phyloP scores from a whole-genome alignment of 2,113 vertebrate species.

The Chroicocephalus ridibundus region DNA sequence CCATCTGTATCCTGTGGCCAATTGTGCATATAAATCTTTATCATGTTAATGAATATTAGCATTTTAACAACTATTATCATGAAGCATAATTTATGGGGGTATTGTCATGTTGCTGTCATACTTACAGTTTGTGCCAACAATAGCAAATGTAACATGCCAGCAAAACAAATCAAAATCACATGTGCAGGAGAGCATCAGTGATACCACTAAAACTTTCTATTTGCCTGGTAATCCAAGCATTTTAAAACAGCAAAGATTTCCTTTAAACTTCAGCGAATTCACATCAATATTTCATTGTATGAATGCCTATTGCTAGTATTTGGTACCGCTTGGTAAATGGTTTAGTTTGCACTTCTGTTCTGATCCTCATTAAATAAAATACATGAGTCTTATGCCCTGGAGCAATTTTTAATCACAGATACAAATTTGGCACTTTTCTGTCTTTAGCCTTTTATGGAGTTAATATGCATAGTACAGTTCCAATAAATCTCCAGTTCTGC shows the following conservation, averaged over 20 bases:
- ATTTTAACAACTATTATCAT: constrained; percentile 3
- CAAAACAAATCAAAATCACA: neutral
- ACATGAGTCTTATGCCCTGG: neutral
- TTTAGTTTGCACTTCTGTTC: neutral
- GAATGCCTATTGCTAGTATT: neutral
- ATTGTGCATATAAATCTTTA: neutral
- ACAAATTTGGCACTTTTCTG: neutral
- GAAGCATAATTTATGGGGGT: neutral
- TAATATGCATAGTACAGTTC: neutral
- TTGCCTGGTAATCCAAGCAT: neutral
- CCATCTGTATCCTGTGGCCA: neutral
- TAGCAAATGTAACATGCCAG: neutral
- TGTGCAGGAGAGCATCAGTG: neutral
- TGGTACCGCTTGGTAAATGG: neutral
- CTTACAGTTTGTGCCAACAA: neutral
- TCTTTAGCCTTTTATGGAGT: neutral
- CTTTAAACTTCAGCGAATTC: neutral
- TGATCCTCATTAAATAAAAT: neutral
- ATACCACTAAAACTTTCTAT: neutral
- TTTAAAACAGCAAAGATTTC: neutral
- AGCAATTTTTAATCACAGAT: neutral
- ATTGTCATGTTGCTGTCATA: neutral
- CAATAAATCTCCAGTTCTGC: neutral
- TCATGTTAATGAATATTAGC: neutral
- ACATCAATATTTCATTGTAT: neutral